phyloP scores from a whole-genome alignment of 2,888 invertebrate species.

The Xanthostigma xanthostigma region DNA sequence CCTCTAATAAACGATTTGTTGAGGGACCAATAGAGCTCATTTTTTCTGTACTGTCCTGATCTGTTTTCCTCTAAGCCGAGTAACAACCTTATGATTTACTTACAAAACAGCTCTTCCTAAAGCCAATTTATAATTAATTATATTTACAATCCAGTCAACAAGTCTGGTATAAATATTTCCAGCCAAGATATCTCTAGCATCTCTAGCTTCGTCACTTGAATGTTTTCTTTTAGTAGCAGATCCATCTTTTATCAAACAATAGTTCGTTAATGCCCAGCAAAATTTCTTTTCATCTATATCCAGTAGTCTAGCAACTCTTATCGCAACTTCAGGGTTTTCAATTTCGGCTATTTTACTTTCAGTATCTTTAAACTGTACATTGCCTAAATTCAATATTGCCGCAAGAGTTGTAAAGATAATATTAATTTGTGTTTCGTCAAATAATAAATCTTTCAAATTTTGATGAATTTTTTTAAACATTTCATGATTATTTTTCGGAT shows the following conservation, averaged over 20 bases:
- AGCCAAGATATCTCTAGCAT: slow-evolving; percentile 72
- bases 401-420: slow-evolving; percentile 55
- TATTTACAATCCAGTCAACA: slow-evolving; percentile 78
- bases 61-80: too few relatives aligned
- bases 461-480: slow-evolving; percentile 48
- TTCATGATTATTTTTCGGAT: slow-evolving; percentile 44
- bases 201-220: slow-evolving; percentile 64
- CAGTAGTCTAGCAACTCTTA: slow-evolving; percentile 57
- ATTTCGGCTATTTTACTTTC: slow-evolving; percentile 52
- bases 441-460: slow-evolving; percentile 49
- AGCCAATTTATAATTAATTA: slow-evolving; percentile 70
- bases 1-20: too few relatives aligned
- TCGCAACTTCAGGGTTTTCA: slow-evolving; percentile 53
- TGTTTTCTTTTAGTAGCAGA: slow-evolving; percentile 51
- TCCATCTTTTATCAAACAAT: slow-evolving; percentile 64
- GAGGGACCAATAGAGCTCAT: too few relatives aligned
- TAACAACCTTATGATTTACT: slow-evolving; percentile 27
- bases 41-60: too few relatives aligned
- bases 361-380: slow-evolving; percentile 58
- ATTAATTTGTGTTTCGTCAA: slow-evolving; percentile 53
- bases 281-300: slow-evolving; percentile 70
- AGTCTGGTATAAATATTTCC: slow-evolving; percentile 71
- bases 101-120: slow-evolving; percentile 77
- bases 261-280: slow-evolving; percentile 72
- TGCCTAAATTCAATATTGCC: slow-evolving; percentile 64